phyloP scores from a whole-genome alignment of 2,113 vertebrate genomes.

The Myanophis thanlyinensis region DNA sequence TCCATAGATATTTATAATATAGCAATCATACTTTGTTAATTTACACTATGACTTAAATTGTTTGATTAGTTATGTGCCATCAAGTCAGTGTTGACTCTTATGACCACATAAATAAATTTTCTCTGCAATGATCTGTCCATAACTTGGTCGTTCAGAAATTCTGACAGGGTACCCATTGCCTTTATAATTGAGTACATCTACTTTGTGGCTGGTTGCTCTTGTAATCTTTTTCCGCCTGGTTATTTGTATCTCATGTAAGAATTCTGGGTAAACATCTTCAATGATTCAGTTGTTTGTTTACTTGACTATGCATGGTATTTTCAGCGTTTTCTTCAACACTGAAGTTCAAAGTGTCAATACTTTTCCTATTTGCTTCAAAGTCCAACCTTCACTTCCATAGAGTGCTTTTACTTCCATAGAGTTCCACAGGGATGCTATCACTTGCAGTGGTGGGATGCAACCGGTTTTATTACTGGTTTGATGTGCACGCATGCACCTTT shows the following conservation, averaged over 20 bases:
- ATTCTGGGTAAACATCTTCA: neutral
- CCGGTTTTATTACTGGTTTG: too few species aligned
- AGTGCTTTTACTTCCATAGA: neutral
- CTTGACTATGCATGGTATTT: neutral
- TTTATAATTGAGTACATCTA: neutral
- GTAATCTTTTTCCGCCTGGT: neutral
- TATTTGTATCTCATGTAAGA: neutral
- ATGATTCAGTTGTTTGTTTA: neutral
- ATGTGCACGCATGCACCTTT: too few species aligned
- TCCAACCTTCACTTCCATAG: neutral
- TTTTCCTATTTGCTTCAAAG: neutral
- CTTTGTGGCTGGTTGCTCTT: neutral
- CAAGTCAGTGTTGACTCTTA: neutral
- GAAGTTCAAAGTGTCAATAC: neutral
- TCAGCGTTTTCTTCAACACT: neutral
- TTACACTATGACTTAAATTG: neutral
- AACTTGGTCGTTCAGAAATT: neutral
- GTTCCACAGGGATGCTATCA: neutral
- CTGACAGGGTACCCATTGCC: neutral
- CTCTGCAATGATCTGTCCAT: neutral
- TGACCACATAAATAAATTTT: neutral
- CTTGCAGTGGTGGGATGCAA: too few species aligned
- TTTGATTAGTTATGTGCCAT: neutral
- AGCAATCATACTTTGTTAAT: neutral
- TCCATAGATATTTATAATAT: neutral